Percentiles rank a stretch among this genome's conserved stretches.
Evolutionary conservation across 2,113 vertebrate genomes (phyloP).

Genomic region (Brevimyrus niger): DNA sequence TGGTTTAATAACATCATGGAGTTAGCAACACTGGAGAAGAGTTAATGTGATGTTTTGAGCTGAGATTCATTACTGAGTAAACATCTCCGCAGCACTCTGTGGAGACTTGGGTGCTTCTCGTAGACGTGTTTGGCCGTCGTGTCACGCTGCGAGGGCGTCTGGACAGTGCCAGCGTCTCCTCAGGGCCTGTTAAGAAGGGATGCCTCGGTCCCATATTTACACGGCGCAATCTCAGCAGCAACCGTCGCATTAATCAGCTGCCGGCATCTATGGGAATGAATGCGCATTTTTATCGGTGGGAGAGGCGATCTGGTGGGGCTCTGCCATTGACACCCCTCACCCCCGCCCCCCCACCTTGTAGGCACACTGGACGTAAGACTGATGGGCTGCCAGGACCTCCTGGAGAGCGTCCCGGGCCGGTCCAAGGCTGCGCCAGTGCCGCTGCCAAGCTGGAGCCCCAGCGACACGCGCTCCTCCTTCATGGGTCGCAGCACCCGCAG

Average conservation of each 20-base stretch:
- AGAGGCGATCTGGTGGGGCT: too few relatives aligned
- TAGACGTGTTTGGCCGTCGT: not conserved
- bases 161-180: not conserved
- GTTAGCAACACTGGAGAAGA: not conserved
- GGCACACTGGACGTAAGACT: constrained; percentile 96
- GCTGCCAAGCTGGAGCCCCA: constrained; percentile 92
- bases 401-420: constrained; percentile 92
- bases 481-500: constrained; percentile 89
- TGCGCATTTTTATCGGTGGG: not conserved
- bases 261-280: not conserved
- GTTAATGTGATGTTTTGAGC: not conserved
- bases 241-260: not conserved
- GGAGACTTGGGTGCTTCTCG: not conserved
- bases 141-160: not conserved
- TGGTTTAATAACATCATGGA: not conserved
- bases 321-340: not conserved
- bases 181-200: not conserved
- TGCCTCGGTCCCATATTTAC: constrained; percentile 1
- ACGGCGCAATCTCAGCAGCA: not conserved
- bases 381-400: constrained; percentile 97
- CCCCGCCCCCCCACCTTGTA: constrained; percentile 37
- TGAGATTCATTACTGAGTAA: not conserved
- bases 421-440: constrained; percentile 83
- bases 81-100: not conserved
- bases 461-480: constrained; percentile 89